phyloP scores from a whole-genome alignment of 2,888 invertebrate genomes.

The Pheosia gnoma region DNA sequence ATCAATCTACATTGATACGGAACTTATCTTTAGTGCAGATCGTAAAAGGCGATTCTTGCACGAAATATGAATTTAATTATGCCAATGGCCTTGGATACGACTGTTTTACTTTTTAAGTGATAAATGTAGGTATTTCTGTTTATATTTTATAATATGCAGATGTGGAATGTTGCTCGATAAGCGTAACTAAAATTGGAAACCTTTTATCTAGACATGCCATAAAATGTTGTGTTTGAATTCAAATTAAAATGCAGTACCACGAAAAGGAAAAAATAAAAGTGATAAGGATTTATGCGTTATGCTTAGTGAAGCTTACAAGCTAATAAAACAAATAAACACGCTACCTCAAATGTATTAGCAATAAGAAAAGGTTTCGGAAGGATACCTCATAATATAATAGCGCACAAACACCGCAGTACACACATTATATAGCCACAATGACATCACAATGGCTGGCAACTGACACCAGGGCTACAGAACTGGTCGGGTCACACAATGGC shows the following conservation, averaged over 20 bases:
- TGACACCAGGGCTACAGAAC: background rate
- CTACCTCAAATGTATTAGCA: too few relatives aligned
- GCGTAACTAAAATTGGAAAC: too few relatives aligned
- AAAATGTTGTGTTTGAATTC: too few relatives aligned
- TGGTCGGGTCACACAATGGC: slow-evolving; percentile 18
- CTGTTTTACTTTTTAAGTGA: background rate
- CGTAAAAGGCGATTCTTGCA: slow-evolving; percentile 16
- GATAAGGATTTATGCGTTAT: too few relatives aligned
- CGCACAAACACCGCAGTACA: background rate
- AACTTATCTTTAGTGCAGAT: slow-evolving; percentile 19
- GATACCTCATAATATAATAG: background rate
- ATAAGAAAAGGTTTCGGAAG: too few relatives aligned
- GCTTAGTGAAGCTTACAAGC: too few relatives aligned
- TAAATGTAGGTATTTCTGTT: slow-evolving; percentile 2
- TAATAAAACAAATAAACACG: too few relatives aligned
- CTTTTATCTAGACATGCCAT: too few relatives aligned
- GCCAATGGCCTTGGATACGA: background rate
- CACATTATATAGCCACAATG: background rate
- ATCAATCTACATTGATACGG: slow-evolving; percentile 13
- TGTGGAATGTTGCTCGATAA: too few relatives aligned
- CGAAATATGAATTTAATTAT: slow-evolving; percentile 7
- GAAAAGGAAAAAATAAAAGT: too few relatives aligned
- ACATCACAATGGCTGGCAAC: slow-evolving; percentile 3
- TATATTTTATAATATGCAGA: background rate
- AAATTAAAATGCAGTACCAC: too few relatives aligned